Evolutionary conservation across 2,888 invertebrate genomes (phyloP), one percentile per base, ranked within the genome.

Genomic region (Caenorhabditis panamensis): DNA sequence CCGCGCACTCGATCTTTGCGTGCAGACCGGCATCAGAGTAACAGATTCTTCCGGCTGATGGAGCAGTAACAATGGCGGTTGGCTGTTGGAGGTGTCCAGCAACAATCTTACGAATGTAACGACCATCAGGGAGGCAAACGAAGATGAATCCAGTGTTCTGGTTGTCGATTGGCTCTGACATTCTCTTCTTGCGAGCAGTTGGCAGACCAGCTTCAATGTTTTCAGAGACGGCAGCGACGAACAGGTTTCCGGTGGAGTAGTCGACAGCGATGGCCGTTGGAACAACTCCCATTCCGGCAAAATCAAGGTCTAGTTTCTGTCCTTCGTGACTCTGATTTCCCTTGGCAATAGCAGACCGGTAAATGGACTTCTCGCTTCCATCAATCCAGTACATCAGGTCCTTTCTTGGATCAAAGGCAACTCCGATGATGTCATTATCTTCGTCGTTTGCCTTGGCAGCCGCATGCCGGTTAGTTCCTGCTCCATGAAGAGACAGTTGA

Each of bases 321-420:
- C 90, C 90, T 37, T 89, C 89, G 69, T 90, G 90, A 47, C 88
- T 88, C 59, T 90, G 90, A 56, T 91, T 90, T 78, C 90, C 89
- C 13, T 84, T 84, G 20, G 90, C 84, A 28, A 86, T 83, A 1
- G 89, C 86, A 6, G 90, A 89, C 18, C 88, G 82, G 68, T 79
- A 82, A 22, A 84, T 78, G 13, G 72, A 64, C 44, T 72, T 79
- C 22, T 83, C 80, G 51, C 66, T 67, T 4, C 81, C 95, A 91
- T 98, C 97, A 0, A 96, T 95, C 97, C 98, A 99, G 93, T 96
- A 98, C 71, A 98, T 93, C 91, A 96, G 95, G 91, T 96, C 95
- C 28, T 86, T 82, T 36, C 90, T 81, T 11, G 88, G 88, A 63
- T 90, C 89, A 53, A 90, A 90, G 8, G 97, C 98, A 63, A 99